These are phyloP conservation scores for Cantharis flavilabris DNA, from an alignment of 2,888 invertebrate genomes.

Conservation along the genomic window DNA sequence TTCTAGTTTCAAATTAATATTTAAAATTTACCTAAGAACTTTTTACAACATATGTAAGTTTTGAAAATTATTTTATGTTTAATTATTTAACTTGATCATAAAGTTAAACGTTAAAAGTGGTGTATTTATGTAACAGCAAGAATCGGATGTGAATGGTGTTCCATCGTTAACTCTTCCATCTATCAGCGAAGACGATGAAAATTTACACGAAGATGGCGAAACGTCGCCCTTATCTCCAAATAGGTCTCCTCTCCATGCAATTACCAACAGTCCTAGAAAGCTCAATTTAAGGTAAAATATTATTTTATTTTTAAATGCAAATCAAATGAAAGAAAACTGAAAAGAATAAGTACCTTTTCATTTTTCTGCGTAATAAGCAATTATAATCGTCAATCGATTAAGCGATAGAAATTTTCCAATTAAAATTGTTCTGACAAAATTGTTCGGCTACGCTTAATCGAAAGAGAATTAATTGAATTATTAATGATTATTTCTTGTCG, in stretches of 20 bases:
- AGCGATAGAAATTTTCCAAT: background rate
- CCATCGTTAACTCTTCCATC: conserved; percentile 87
- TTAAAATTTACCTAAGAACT: no score
- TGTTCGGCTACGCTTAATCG: background rate
- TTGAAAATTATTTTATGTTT: no score
- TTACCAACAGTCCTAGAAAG: conserved; percentile 66
- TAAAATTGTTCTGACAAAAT: background rate
- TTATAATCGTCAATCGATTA: background rate
- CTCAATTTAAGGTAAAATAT: conserved; percentile 58
- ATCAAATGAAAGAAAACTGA: background rate
- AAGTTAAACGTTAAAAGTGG: no score
- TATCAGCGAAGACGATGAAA: conserved; percentile 95
- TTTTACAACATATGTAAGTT: no score
- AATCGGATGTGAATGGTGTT: conserved; percentile 76
- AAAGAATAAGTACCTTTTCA: background rate
- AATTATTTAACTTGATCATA: no score
- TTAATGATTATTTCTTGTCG: background rate
- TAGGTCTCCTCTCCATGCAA: conserved; percentile 61
- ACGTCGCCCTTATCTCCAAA: conserved; percentile 69
- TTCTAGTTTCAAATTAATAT: no score
- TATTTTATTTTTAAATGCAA: background rate
- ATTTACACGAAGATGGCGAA: conserved; percentile 73
- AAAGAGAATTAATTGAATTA: background rate
- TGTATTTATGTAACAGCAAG: conserved; percentile 59
- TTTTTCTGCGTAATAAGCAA: background rate